Evolutionary conservation across 2,888 invertebrate species (phyloP).

Genomic region (Hymenopus coronatus): DNA sequence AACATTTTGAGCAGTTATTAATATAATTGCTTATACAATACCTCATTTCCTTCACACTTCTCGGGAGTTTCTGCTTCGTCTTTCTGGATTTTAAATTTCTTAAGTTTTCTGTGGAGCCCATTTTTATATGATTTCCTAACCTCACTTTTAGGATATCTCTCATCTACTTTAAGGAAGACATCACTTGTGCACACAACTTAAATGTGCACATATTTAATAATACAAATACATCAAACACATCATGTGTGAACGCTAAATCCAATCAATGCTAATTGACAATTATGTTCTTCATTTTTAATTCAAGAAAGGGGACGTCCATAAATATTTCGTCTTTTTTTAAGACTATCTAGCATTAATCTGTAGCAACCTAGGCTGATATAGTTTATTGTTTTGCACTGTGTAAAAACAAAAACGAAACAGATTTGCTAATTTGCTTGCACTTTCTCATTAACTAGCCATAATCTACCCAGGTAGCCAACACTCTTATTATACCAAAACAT

Average conservation of each 20-base stretch:
- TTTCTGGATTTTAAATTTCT: background rate
- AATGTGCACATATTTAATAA: background rate
- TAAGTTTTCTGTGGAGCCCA: background rate
- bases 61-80: conserved; percentile 1
- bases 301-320: background rate
- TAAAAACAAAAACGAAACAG: background rate
- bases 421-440: no score
- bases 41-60: conserved; percentile 24
- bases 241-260: background rate
- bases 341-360: no score
- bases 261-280: no score
- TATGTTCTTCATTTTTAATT: background rate
- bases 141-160: background rate
- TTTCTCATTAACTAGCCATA: no score
- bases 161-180: background rate
- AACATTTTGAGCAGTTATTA: background rate
- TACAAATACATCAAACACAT: background rate
- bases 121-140: background rate
- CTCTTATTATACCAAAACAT: no score
- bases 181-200: background rate
- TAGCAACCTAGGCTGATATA: no score
- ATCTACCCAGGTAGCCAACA: no score
- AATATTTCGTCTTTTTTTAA: no score
- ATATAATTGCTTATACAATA: background rate
- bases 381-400: background rate